Base-by-base conservation (phyloP, 2,113 vertebrate genomes). In the Scomber japonicus region DNA sequence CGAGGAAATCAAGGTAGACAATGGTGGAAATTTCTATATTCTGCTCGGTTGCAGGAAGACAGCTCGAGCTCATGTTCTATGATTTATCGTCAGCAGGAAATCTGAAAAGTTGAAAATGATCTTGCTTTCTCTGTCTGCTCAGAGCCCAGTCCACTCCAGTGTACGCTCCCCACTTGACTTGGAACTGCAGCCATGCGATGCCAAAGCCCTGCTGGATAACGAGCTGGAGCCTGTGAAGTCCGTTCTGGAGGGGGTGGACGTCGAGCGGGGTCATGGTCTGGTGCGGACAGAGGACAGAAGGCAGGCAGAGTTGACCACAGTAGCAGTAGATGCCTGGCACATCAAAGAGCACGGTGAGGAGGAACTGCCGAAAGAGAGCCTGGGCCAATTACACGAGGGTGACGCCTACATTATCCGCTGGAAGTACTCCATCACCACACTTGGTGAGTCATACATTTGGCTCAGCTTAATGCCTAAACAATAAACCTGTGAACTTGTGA, bases 361-460 rank as follows among this genome's bases (percentile, higher is more conserved):
- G 79, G 92, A 93, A 24, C 62, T 96, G 60, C 91, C 93, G 0
- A 3, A 73, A 10, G 93, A 90, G 72, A 95, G 95, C 44, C 64
- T 95, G 67, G 94, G 95, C 12, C 95, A 96, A 55, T 90, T 96
- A 10, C 94, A 96, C 6, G 89, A 96, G 80, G 90, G 85, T 0
- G 95, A 96, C 50, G 90, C 95, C 17, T 96, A 96, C 77, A 90
- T 96, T 86, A 91, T 96, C 54, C 94, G 94, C 46, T 96, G 95
- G 95, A 95, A 93, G 79, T 96, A 96, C 86, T 95, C 93, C 1
- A 79, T 95, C 83, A 95, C 94, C 75, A 94, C 92, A 1, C 89
- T 95, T 0, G 95, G 95, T 96, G 74, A 89, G 94, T 88, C 19
- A 48, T 3, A 4, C 0, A 11, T 40, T 51, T 19, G 53, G 24